phyloP scores from a whole-genome alignment of 2,888 invertebrate genomes.

The Caenorhabditis zanzibari region DNA sequence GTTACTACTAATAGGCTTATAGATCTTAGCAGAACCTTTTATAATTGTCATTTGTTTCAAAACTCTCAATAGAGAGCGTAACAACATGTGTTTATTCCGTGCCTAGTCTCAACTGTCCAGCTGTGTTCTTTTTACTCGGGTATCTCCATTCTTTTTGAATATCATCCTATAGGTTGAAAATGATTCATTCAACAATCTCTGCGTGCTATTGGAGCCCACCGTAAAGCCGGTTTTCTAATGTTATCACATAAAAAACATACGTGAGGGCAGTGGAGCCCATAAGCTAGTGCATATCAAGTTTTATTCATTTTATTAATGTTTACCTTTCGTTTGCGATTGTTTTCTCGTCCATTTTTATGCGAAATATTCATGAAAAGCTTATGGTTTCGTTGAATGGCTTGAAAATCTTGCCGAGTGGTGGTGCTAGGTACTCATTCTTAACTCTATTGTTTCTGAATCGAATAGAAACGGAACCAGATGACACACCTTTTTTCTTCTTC shows the following conservation, averaged over 20 bases:
- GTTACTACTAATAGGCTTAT: constrained; percentile 2
- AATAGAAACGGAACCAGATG: constrained; percentile 14
- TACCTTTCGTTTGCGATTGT: constrained; percentile 14
- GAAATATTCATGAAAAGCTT: not conserved
- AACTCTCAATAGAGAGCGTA: not conserved
- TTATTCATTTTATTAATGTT: constrained; percentile 31
- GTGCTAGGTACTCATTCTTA: not conserved
- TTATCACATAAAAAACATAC: constrained; percentile 27
- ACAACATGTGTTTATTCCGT: not conserved
- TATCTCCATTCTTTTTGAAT: not conserved
- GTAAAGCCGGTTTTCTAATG: constrained; percentile 9
- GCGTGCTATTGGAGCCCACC: not conserved
- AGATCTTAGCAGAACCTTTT: not conserved
- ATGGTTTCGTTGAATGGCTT: not conserved
- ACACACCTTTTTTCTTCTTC: not conserved
- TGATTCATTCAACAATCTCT: not conserved
- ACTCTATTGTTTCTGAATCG: not conserved
- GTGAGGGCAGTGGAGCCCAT: constrained; percentile 16
- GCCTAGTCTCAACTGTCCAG: not conserved
- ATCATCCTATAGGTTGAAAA: not conserved
- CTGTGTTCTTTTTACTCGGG: not conserved
- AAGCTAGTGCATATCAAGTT: constrained; percentile 24
- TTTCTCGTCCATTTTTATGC: constrained; percentile 3
- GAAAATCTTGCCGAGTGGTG: not conserved
- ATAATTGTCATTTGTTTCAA: not conserved